phyloP scores from a whole-genome alignment of 2,113 vertebrate species.

The Anguilla rostrata region DNA sequence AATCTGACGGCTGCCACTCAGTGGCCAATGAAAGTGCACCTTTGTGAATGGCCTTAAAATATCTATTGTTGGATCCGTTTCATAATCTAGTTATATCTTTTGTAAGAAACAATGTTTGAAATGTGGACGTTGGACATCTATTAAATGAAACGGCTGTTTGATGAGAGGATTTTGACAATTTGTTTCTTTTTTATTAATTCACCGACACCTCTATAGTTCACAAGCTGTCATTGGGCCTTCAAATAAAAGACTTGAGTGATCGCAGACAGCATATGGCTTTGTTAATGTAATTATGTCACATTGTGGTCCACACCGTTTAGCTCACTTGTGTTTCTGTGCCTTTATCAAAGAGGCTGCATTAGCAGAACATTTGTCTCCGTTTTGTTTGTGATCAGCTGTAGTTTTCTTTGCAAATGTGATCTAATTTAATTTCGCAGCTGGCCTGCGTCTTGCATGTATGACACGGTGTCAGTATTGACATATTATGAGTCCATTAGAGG shows the following conservation, averaged over 20 bases:
- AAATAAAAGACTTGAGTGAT: constrained; percentile 30
- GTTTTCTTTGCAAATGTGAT: constrained; percentile 8
- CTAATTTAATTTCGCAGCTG: constrained; percentile 28
- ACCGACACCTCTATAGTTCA: background rate
- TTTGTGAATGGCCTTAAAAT: background rate
- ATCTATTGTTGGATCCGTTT: background rate
- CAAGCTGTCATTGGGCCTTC: constrained; percentile 18
- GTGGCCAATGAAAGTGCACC: background rate
- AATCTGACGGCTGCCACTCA: background rate
- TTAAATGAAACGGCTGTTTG: background rate
- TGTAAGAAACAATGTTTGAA: background rate
- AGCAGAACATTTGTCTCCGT: constrained; percentile 18
- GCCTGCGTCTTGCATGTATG: background rate
- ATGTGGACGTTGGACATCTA: background rate
- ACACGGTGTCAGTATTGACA: constrained; percentile 14
- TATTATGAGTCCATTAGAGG: constrained; percentile 17
- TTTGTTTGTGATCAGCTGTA: constrained; percentile 31
- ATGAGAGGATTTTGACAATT: background rate
- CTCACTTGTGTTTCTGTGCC: constrained; percentile 27
- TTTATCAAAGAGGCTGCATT: constrained; percentile 30
- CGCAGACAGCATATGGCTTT: constrained; percentile 37
- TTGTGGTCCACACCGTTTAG: constrained; percentile 12
- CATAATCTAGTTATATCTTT: background rate
- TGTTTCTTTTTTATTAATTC: background rate
- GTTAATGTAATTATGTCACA: constrained; percentile 27